Base-by-base conservation (phyloP, 2,113 vertebrate species). In the Campylorhamphus procurvoides region DNA sequence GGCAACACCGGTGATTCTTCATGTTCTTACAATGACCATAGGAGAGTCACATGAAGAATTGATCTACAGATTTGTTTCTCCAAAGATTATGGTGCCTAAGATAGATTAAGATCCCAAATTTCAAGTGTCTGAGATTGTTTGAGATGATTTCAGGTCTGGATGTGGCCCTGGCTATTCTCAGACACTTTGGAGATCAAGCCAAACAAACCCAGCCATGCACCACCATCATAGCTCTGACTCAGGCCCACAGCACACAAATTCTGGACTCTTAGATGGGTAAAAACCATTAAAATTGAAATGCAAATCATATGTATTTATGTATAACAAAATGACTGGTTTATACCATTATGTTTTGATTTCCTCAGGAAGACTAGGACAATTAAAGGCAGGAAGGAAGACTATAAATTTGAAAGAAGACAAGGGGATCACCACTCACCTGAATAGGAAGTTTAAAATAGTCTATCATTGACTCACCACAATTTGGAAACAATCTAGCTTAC, bases 381-480 rank as follows among this genome's bases (percentile, higher is more conserved):
- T 87, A 81, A 78, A 90, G 28, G 52, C 90, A 94, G 93, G 90
- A 96, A 96, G 85, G 83, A 93, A 89, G 68, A 89, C 75, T n/a
- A 84, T 93, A 92, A 90, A 92, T 96, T 81, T 92, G 64, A 84
- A 78, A 75, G 85, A 59, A 86, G 87, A 68, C 35, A 74, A 67
- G 17, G 76, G 55, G 28, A 88, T 90, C 88, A 85, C 68, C 1
- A 40, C 75, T 96, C 35, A 96, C 84, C 90, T 96, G 67, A 93
- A 93, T 49, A 88, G 84, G 78, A 93, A 93, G 42, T 47, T 93
- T 92, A 80, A 91, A 93, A 95, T 88, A 93, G 42, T 77, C 73
- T 78, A 2, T 33, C 35, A 63, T 44, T 92, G 83, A 94, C 78
- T 95, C 72, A 88, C 28, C n/a, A 18, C 20, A 18, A 37, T 90